Evolutionary conservation across 2,113 vertebrate genomes (phyloP).

Genomic region (Cephalopterus ornatus): DNA sequence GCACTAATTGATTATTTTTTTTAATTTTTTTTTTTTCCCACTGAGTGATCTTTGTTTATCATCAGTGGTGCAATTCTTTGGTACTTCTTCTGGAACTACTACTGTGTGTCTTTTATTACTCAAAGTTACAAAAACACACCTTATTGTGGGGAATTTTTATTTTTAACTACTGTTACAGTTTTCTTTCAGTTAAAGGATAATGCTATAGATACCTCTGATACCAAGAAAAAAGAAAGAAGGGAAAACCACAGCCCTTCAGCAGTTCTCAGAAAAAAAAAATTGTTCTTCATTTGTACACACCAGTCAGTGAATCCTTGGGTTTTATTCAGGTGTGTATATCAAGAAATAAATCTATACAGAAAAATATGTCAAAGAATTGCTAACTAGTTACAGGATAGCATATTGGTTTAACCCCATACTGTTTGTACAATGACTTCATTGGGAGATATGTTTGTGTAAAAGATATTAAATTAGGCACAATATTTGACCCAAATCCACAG

Average conservation of each 20-base stretch:
- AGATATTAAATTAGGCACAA: not conserved
- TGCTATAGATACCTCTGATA: not conserved
- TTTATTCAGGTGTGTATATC: not conserved
- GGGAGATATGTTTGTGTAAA: not conserved
- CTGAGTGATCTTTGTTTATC: not conserved
- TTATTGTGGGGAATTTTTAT: not conserved
- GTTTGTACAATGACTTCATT: not conserved
- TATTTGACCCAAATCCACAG: not conserved
- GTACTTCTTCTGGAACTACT: not conserved
- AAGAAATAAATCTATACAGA: not conserved
- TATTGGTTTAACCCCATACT: not conserved
- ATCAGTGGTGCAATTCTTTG: not conserved
- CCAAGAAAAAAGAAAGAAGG: not conserved
- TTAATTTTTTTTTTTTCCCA: not conserved
- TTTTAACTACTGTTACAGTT: not conserved
- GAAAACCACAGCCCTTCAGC: not conserved
- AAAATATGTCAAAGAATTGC: not conserved
- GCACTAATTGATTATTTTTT: not conserved
- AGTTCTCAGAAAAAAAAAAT: not conserved
- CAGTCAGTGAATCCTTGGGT: not conserved
- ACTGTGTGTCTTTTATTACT: not conserved
- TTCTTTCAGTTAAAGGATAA: not conserved
- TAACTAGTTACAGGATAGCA: not conserved
- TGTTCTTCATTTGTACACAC: not conserved
- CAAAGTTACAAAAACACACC: not conserved